Percentiles rank a stretch among this genome's conserved stretches.
Conservation (phyloP, 1,140 invertebrate species). For the Sitobion miscanthi region DNA sequence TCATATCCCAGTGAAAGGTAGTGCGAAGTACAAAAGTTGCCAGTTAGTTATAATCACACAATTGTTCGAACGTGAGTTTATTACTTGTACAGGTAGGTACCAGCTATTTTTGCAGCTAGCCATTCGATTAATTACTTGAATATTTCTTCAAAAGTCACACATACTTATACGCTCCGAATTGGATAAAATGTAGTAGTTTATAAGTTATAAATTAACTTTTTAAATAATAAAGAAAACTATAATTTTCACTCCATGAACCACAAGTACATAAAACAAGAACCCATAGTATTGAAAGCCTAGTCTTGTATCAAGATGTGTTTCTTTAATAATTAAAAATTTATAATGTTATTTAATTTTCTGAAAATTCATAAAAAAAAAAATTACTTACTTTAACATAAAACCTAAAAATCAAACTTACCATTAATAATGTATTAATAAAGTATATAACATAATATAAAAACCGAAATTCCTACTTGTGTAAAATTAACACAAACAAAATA, state of each 20-base stretch:
- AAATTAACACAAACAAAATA: neutral
- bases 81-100: neutral
- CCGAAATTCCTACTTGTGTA: too few species aligned
- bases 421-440: neutral
- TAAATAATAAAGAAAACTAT: neutral
- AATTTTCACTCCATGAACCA: neutral
- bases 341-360: neutral
- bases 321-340: neutral
- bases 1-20: neutral
- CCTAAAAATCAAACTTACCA: neutral
- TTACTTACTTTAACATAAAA: neutral
- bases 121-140: neutral
- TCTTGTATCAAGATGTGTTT: neutral
- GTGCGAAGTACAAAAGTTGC: slow-evolving; percentile 33
- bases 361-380: neutral
- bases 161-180: neutral
- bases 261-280: neutral
- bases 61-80: neutral
- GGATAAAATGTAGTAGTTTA: neutral
- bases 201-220: neutral
- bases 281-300: neutral
- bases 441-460: too few species aligned
- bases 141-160: neutral
- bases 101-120: neutral
- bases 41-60: neutral